phyloP scores from a whole-genome alignment of 2,113 vertebrate species.

The Thalassoma bifasciatum region DNA sequence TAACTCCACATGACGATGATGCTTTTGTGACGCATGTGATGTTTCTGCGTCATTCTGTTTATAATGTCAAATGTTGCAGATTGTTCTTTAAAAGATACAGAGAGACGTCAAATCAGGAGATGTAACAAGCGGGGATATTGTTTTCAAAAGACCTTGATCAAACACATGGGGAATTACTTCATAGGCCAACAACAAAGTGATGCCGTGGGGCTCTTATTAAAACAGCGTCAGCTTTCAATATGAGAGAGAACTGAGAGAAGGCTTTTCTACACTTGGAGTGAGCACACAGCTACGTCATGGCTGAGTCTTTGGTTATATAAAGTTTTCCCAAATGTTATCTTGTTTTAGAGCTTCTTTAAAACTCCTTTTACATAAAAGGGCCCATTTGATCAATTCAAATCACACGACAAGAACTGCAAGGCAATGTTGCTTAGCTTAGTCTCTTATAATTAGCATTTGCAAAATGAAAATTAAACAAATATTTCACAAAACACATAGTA shows the following conservation, averaged over 20 bases:
- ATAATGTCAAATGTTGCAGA: background rate
- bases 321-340: slow-evolving; percentile 5
- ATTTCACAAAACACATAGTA: no score
- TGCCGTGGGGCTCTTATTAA: background rate
- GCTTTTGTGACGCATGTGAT: background rate
- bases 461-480: no score
- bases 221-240: slow-evolving; percentile 4
- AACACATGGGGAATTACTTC: background rate
- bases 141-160: background rate
- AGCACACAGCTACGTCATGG: background rate
- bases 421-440: no score
- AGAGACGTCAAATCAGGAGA: background rate
- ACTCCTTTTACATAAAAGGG: slow-evolving; percentile 12
- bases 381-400: background rate
- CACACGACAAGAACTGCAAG: no score
- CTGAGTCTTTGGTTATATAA: background rate
- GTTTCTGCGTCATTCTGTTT: background rate
- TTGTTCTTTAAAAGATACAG: background rate
- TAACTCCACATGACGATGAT: slow-evolving; percentile 5
- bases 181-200: background rate
- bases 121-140: background rate
- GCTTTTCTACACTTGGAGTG: no score
- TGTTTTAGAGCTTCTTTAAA: background rate
- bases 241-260: no score
- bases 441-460: no score